Conservation (phyloP, 2,888 invertebrate genomes). For the Odontocolon sp. region DNA sequence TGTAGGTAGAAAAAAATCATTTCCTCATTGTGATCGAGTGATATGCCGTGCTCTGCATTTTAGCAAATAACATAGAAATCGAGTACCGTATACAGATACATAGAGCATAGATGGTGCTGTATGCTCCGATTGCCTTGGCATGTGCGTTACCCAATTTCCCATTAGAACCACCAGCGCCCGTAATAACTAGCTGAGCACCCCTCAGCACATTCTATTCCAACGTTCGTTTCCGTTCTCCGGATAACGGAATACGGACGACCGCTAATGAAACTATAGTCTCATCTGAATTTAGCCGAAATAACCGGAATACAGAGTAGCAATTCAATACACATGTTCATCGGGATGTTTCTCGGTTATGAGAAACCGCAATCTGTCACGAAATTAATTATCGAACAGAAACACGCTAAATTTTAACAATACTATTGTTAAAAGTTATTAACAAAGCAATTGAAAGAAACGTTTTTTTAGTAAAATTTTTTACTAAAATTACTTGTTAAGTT, state of each 20-base stretch:
- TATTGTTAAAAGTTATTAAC: too few species aligned
- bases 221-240: constrained; percentile 47
- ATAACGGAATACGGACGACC: constrained; percentile 38
- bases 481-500: too few species aligned
- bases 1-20: too few species aligned
- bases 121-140: not conserved
- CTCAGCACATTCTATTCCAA: constrained; percentile 30
- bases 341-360: constrained; percentile 3
- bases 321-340: constrained; percentile 1
- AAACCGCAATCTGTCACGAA: constrained; percentile 39
- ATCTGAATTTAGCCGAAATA: constrained; percentile 39
- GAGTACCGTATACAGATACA: too few species aligned
- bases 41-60: not conserved
- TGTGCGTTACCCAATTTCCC: not conserved
- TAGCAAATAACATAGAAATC: too few species aligned
- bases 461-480: too few species aligned
- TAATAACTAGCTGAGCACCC: not conserved
- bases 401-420: too few species aligned
- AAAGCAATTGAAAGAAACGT: too few species aligned
- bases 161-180: not conserved
- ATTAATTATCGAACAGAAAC: not conserved
- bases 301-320: constrained; percentile 18
- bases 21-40: too few species aligned
- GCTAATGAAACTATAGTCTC: constrained; percentile 53
- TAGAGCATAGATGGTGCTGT: not conserved